phyloP scores from a whole-genome alignment of 1,140 invertebrate species.

The Drosophila serrata region DNA sequence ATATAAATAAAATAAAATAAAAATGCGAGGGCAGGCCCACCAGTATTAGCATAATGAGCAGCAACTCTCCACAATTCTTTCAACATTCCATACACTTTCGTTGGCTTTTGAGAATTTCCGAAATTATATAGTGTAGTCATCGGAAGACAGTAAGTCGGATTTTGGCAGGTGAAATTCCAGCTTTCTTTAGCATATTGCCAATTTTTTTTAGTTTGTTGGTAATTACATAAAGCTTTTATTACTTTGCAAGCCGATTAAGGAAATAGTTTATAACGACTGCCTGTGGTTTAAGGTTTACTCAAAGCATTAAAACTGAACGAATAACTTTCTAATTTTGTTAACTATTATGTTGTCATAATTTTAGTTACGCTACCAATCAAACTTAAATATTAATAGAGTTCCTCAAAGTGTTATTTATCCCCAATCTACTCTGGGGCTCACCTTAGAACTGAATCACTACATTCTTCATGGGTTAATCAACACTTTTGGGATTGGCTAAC shows the following conservation, averaged over 20 bases:
- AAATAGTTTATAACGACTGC: not conserved
- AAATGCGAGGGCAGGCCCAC: constrained; percentile 38
- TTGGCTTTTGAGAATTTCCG: constrained; percentile 30
- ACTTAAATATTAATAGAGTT: not conserved
- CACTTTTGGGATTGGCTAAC: constrained; percentile 4
- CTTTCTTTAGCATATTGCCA: constrained; percentile 22
- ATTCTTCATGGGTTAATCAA: constrained; percentile 6
- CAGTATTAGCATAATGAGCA: constrained; percentile 45
- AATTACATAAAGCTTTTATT: constrained; percentile 8
- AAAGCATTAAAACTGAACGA: not conserved
- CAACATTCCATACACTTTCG: constrained; percentile 30
- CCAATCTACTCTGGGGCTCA: not conserved
- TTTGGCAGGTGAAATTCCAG: constrained; percentile 20
- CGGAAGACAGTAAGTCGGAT: not conserved
- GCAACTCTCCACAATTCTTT: constrained; percentile 27
- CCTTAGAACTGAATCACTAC: constrained; percentile 8
- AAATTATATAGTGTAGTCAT: constrained; percentile 11
- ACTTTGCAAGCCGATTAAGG: not conserved
- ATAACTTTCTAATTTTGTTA: constrained; percentile 2
- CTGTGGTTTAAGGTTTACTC: not conserved
- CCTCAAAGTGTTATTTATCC: not conserved
- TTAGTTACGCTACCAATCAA: not conserved
- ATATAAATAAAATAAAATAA: not conserved
- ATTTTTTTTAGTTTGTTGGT: not conserved
- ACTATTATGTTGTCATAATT: not conserved